Evolutionary conservation across 1,140 invertebrate genomes (phyloP), one percentile per base, ranked within the genome.

Genomic region (Riptortus pedestris): DNA sequence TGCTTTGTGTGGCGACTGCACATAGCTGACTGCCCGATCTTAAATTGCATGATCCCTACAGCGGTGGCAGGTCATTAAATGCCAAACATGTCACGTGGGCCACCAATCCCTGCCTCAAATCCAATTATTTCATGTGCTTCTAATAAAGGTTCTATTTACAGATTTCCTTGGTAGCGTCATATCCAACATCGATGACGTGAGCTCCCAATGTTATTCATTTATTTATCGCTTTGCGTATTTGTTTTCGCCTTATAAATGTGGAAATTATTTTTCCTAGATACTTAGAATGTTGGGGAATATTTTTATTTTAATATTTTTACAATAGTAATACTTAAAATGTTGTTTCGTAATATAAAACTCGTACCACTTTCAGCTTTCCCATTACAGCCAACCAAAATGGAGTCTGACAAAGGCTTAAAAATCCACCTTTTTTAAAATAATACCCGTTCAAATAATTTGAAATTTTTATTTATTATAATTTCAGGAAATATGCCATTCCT

Each of bases 81-180:
- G 68, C 69, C 71, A 66, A 68, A 65, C 69, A 63, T 72, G 71
- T 72, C 71, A 73, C 72, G 71, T 71, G 70, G 66, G 67, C n/a
- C 65, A 67, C 68, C 62, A 57, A 64, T 67, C 60, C 65, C 69
- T 65, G 47, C 67, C 61, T 64, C 51, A 18, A 55, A 63, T 63
- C 61, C 24, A 38, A 60, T 38, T 43, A 60, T 38, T 60, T 60
- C 9, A 38, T 26, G 16, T 22, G 20, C 28, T 31, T 43, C 11
- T 45, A 28, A 38, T 60, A 60, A 60, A 38, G 28, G 59, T 59
- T 38, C 22, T 38, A 26, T 43, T 31, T 60, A 26, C 59, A 38
- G 59, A 43, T 60, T 38, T 45, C 45, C 61, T 55, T 63, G 62
- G 38, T 64, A 66, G 62, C 65, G 65, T 66, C 60, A 65, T 59